phyloP scores from a whole-genome alignment of 2,113 vertebrate genomes.

The Poecile atricapillus region DNA sequence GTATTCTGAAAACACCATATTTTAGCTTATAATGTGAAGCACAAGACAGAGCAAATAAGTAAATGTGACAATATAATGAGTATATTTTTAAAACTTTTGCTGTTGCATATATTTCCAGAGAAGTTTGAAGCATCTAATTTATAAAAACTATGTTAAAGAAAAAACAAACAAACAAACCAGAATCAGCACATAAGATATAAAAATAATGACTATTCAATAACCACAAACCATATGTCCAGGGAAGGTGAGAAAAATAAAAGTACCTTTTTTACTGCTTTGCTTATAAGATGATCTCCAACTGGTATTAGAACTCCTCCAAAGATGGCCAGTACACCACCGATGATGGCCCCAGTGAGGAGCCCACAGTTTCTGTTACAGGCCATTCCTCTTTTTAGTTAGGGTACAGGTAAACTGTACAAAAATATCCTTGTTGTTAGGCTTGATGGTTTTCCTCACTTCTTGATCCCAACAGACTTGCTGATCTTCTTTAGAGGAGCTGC shows the following conservation, averaged over 20 bases:
- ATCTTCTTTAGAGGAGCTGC: conserved; percentile 7
- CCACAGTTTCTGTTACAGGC: conserved; percentile 72
- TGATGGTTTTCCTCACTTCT: background rate
- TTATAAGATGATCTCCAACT: conserved; percentile 78
- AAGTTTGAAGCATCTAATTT: background rate
- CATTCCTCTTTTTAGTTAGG: conserved; percentile 54
- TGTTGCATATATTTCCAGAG: background rate
- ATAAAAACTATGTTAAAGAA: background rate
- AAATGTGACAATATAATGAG: background rate
- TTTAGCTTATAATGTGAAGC: background rate
- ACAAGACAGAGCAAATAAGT: background rate
- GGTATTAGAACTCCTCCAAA: conserved; percentile 88
- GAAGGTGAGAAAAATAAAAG: no score
- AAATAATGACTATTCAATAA: background rate
- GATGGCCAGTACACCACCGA: conserved; percentile 79
- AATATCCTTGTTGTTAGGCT: background rate
- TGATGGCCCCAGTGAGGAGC: conserved; percentile 76
- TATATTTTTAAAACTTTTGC: background rate
- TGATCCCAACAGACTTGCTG: background rate
- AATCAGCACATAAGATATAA: background rate
- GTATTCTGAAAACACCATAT: background rate
- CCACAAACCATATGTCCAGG: background rate
- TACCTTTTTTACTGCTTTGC: conserved; percentile 84
- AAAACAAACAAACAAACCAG: background rate
- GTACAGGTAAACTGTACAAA: background rate